A percentile compares a stretch with the other conserved stretches of the same genome.
phyloP scores from a whole-genome alignment of 2,113 vertebrate species.

The Myanophis thanlyinensis region DNA sequence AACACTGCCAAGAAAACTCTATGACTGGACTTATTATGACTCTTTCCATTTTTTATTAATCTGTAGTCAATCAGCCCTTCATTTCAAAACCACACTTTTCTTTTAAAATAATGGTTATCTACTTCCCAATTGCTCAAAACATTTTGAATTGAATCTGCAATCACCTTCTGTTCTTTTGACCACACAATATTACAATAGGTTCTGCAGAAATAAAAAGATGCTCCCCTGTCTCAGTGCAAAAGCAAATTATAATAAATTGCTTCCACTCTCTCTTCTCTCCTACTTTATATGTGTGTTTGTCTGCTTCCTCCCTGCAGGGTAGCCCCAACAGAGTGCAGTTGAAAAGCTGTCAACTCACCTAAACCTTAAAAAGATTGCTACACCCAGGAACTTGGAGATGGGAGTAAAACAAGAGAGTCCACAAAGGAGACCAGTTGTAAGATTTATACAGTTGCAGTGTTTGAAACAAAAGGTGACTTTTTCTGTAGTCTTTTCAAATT shows the following conservation, averaged over 20 bases:
- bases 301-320: background rate
- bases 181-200: background rate
- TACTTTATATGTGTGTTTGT: background rate
- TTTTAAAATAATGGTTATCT: background rate
- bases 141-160: background rate
- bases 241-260: background rate
- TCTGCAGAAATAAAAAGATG: background rate
- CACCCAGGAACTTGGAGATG: background rate
- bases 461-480: background rate
- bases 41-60: background rate
- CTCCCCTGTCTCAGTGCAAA: background rate
- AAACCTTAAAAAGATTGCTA: background rate
- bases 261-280: background rate
- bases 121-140: background rate
- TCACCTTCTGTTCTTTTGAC: background rate
- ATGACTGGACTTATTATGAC: background rate
- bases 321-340: background rate
- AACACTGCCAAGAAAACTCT: background rate
- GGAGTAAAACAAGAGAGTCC: background rate
- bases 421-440: background rate
- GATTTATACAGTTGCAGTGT: background rate
- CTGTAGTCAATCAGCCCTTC: background rate
- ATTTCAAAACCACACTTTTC: background rate
- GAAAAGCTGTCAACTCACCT: background rate
- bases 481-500: background rate